These are phyloP conservation scores for Epicauta chinensis DNA, from an alignment of 1,140 invertebrate species.

Conservation along the genomic window DNA sequence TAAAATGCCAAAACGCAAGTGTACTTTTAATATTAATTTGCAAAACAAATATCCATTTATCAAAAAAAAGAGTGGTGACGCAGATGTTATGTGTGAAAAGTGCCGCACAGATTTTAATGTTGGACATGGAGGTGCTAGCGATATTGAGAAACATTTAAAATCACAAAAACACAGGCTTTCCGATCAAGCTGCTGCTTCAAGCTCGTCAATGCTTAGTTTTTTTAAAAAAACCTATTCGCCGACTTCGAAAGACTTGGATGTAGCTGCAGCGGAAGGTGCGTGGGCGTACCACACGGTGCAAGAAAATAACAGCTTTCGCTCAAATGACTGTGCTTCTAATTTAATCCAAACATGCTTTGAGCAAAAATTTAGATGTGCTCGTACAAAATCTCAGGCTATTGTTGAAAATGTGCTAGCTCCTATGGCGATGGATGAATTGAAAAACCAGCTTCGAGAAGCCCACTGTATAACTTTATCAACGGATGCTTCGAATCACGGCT, in stretches of 20 bases:
- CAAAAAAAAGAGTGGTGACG: constrained; percentile 29
- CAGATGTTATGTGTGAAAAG: constrained; percentile 37
- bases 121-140: constrained; percentile 33
- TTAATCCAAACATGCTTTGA: constrained; percentile 31
- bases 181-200: constrained; percentile 34
- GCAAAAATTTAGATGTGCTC: constrained; percentile 31
- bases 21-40: constrained; percentile 21
- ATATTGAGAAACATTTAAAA: constrained; percentile 40
- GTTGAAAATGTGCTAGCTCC: constrained; percentile 25
- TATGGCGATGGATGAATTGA: no score
- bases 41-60: constrained; percentile 27
- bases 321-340: constrained; percentile 34
- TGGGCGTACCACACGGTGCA: constrained; percentile 34
- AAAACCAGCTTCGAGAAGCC: no score
- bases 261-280: constrained; percentile 22
- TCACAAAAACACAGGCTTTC: constrained; percentile 38
- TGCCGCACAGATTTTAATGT: constrained; percentile 37
- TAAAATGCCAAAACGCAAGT: constrained; percentile 22
- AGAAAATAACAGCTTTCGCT: constrained; percentile 37
- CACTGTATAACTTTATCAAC: no score
- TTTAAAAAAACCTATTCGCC: no score
- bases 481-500: no score
- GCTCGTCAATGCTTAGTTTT: constrained; percentile 20
- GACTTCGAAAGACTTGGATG: no score
- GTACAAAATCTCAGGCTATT: constrained; percentile 36